Evolutionary conservation across 2,797 vertebrate genomes (phyloP), one percentile per base, ranked within the genome.

Genomic region (Coendou prehensilis): DNA sequence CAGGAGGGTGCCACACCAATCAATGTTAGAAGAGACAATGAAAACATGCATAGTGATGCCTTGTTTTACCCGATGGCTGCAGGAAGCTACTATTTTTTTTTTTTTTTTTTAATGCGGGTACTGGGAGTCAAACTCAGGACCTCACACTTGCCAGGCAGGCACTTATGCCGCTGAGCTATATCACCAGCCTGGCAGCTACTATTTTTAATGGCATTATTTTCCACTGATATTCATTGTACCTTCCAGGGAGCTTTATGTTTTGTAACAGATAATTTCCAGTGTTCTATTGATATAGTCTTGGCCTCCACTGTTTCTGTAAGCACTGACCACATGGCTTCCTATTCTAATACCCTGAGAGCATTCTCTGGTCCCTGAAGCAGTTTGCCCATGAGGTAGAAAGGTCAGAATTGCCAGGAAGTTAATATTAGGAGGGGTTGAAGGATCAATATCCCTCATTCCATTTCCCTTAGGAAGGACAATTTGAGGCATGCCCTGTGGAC

Each of bases 121-220:
- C 37, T 41, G 37, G 37, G 37, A 41, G 37, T 41, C 37, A 41
- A 41, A 41, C 37, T 41, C 37, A 41, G 37, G 37, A 41, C 37
- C 37, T 41, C 37, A 41, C 37, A 41, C 37, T 41, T 2, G 37
- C 37, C 37, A 41, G 37, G 37, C 37, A 41, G 37, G 37, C 37
- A 41, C 37, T 41, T 41, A 41, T 41, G 37, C 37, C 37, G 2
- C 37, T 41, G 37, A 41, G 37, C 37, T 41, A 41, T 41, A 41
- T 41, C 37, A 41, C 37, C 37, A 41, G 37, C 37, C 37, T 41
- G 37, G 37, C 37, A 41, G 37, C 37, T 94, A 94, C 57, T 64
- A 64, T 59, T 89, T 59, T 64, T 95, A 95, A 81, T 52, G 47
- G 2, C 57, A 84, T 75, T 89, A 6, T 59, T 97, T 85, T 87